Evolutionary conservation across 2,797 vertebrate genomes (phyloP).

Genomic region (Sebastes itinus): DNA sequence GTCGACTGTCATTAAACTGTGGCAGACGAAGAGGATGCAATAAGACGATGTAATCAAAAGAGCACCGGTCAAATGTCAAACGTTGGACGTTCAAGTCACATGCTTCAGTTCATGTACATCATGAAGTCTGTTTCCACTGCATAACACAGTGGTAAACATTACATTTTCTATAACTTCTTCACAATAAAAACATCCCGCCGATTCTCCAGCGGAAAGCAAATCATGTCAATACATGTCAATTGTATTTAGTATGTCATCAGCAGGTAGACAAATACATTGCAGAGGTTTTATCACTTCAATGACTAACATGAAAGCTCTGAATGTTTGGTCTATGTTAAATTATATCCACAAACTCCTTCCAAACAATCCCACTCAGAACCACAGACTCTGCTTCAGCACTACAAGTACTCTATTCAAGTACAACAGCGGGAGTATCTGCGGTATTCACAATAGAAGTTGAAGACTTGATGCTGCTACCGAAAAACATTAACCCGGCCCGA

Average conservation of each 20-base stretch:
- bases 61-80: background rate
- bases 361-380: background rate
- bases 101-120: background rate
- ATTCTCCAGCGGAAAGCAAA: background rate
- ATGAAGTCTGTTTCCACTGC: background rate
- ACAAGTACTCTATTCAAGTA: background rate
- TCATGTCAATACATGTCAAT: background rate
- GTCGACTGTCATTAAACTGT: background rate
- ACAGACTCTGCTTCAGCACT: background rate
- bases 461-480: background rate
- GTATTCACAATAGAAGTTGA: background rate
- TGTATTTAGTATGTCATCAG: too few relatives aligned
- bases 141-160: background rate
- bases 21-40: background rate
- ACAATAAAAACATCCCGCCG: background rate
- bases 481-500: conserved; percentile 31
- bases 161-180: background rate
- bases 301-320: background rate
- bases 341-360: background rate
- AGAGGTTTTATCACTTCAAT: background rate
- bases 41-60: background rate
- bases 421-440: background rate
- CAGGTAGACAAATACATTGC: background rate
- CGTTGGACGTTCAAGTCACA: background rate
- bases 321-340: background rate